Evolutionary conservation across 2,113 vertebrate genomes (phyloP).

Genomic region (Cariama cristata): DNA sequence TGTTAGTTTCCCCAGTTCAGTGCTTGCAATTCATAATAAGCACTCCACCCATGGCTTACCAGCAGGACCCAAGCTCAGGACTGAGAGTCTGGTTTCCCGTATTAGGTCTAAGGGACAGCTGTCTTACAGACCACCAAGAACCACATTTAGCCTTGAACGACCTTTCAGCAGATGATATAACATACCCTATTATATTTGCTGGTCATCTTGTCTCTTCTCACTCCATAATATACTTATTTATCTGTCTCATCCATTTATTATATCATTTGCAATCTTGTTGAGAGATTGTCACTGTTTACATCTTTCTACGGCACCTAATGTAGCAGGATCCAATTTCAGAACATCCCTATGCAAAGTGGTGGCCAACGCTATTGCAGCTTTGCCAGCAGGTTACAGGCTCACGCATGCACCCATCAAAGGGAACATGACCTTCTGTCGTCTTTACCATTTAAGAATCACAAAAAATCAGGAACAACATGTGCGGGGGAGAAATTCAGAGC

Average conservation of each 20-base stretch:
- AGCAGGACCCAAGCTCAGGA: neutral
- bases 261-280: neutral
- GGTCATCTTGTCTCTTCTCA: neutral
- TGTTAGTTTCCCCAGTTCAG: neutral
- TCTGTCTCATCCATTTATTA: neutral
- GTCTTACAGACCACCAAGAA: neutral
- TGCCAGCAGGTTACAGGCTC: neutral
- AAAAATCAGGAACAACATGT: neutral
- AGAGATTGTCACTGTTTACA: neutral
- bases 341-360: neutral
- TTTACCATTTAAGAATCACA: neutral
- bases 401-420: neutral
- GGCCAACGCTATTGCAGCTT: neutral
- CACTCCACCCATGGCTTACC: neutral
- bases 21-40: neutral
- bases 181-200: neutral
- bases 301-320: rapidly evolving
- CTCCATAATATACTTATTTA: neutral
- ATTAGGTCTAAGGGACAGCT: neutral
- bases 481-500: neutral
- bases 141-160: neutral
- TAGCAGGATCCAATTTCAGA: neutral
- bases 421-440: neutral
- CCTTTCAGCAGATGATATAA: neutral
- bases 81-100: neutral